phyloP scores from a whole-genome alignment of 2,797 vertebrate species.

The Mastacembelus armatus region DNA sequence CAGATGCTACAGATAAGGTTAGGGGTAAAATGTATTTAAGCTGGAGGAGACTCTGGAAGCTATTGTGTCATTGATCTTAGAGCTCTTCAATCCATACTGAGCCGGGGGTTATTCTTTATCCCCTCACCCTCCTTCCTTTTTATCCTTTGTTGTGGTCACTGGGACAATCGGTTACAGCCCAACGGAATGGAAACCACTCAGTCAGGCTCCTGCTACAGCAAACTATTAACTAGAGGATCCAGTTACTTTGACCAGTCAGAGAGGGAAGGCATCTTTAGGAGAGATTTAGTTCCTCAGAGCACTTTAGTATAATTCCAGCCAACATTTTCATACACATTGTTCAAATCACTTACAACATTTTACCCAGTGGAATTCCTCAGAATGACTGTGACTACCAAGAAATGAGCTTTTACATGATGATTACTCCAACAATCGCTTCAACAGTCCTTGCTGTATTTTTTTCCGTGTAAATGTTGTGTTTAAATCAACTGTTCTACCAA shows the following conservation, averaged over 20 bases:
- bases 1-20: slow-evolving; percentile 64
- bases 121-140: slow-evolving; percentile 70
- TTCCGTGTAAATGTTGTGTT: slow-evolving; percentile 38
- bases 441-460: slow-evolving; percentile 40
- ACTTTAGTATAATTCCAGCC: slow-evolving; percentile 38
- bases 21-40: slow-evolving; percentile 61
- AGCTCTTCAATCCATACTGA: slow-evolving; percentile 61
- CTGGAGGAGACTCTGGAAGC: slow-evolving; percentile 69
- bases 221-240: slow-evolving; percentile 82
- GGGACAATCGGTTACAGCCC: slow-evolving; percentile 82
- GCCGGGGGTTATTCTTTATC: slow-evolving; percentile 63
- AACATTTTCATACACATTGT: slow-evolving; percentile 50
- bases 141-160: slow-evolving; percentile 80
- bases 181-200: slow-evolving; percentile 79
- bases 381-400: slow-evolving; percentile 46
- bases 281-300: slow-evolving; percentile 57
- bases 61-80: slow-evolving; percentile 73
- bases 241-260: slow-evolving; percentile 73
- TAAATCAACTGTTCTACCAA: slow-evolving; percentile 16
- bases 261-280: slow-evolving; percentile 63
- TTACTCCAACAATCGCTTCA: slow-evolving; percentile 37
- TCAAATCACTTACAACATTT: slow-evolving; percentile 39
- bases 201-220: slow-evolving; percentile 72
- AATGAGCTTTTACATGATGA: slow-evolving; percentile 40
- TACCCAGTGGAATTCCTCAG: slow-evolving; percentile 43